Conservation (phyloP, 2,888 invertebrate genomes). For the Diarsia rubi region DNA sequence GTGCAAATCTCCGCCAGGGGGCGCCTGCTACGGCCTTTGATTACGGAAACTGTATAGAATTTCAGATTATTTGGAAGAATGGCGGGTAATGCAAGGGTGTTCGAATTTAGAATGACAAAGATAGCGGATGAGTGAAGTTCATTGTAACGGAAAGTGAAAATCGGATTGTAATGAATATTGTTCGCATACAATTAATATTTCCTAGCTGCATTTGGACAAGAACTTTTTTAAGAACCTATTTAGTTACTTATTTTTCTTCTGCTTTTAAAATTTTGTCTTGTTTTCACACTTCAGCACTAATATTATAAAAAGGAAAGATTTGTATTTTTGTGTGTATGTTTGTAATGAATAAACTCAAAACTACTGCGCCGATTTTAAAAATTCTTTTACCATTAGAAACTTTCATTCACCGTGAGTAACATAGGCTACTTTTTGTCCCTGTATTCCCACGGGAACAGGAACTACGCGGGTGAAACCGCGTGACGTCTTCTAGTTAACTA, state of each 20-base stretch:
- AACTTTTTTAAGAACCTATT: not conserved
- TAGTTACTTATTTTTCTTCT: not conserved
- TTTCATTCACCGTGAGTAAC: too few relatives aligned
- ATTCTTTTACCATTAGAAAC: too few relatives aligned
- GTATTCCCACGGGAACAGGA: too few relatives aligned
- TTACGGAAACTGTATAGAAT: slow-evolving; percentile 57
- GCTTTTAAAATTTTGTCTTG: not conserved
- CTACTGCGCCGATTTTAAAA: too few relatives aligned
- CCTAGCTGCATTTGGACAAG: not conserved
- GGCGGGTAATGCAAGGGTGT: slow-evolving; percentile 36
- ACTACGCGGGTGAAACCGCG: too few relatives aligned
- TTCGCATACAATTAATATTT: slow-evolving; percentile 9
- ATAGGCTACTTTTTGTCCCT: too few relatives aligned
- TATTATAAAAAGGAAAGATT: too few relatives aligned
- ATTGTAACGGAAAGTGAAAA: slow-evolving; percentile 35
- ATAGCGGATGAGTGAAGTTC: slow-evolving; percentile 9
- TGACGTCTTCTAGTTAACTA: too few relatives aligned
- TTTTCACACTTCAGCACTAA: too few relatives aligned
- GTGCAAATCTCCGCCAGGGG: slow-evolving; percentile 71
- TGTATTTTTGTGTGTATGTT: too few relatives aligned
- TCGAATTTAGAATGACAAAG: slow-evolving; percentile 46
- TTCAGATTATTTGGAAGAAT: slow-evolving; percentile 59
- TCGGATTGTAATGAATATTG: slow-evolving; percentile 33
- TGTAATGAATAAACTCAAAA: too few relatives aligned
- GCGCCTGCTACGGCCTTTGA: slow-evolving; percentile 56